Base-by-base conservation (phyloP, 1,140 invertebrate species). In the Triops cancriformis region DNA sequence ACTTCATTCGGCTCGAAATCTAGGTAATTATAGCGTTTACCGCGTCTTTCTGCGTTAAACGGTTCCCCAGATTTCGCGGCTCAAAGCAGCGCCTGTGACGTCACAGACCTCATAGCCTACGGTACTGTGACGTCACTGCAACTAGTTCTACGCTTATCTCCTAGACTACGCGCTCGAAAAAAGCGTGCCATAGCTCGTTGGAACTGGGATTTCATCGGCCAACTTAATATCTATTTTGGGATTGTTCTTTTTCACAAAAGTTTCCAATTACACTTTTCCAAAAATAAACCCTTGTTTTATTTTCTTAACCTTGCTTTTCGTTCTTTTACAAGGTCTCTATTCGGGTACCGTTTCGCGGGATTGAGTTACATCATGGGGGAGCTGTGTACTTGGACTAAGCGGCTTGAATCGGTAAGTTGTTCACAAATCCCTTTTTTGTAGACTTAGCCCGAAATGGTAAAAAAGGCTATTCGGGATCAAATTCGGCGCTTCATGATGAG, bases 11-110 rank as follows among this genome's bases (percentile, higher is more conserved):
- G 18, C 45, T 23, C 51, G 23, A 64, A 64, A 64, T 64, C 51
- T 64, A n/a, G 51, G 51, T 64, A 64, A 64, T 64, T 64, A 23
- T 64, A 64, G 51, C 51, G 51, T 64, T 64, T 64, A n/a, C 51
- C 51, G 51, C 23, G 14, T 23, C 18, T 64, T 23, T 64, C 51
- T 64, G 7, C 51, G 51, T 4, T 64, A 64, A 64, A 64, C n/a
- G 51, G 23, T 64, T 64, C 51, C 18, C 51, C 51, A 64, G 51
- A 64, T 18, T n/a, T n/a, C 51, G 6, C 43, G 43, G 18, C 18
- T 45, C 43, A 45, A 45, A n/a, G 31, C 2, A 37, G 51, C 51
- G 51, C 3, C 18, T n/a, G n/a, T 64, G 51, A 23, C 51, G 51
- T 64, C 51, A 18, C 18, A 5, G 10, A 6, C 51, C 51, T 64